phyloP scores from a whole-genome alignment of 2,888 invertebrate species.

The Nebria brevicollis region DNA sequence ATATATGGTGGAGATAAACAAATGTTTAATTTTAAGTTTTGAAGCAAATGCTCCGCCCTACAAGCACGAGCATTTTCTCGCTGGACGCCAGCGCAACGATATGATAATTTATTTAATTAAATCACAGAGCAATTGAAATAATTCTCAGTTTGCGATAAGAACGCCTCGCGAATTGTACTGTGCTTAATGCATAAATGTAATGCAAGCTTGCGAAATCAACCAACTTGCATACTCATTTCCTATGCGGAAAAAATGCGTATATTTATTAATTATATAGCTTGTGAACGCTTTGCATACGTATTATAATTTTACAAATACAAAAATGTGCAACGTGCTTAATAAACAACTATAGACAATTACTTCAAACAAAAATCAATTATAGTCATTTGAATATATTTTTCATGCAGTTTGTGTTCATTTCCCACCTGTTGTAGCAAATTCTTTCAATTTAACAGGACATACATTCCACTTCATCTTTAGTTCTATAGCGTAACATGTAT shows the following conservation, averaged over 20 bases:
- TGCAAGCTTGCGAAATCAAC: conserved; percentile 2
- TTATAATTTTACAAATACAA: neutral
- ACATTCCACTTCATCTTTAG: neutral
- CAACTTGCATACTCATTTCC: conserved; percentile 5
- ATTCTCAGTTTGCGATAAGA: neutral
- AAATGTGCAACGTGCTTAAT: neutral
- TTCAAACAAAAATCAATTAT: neutral
- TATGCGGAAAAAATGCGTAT: conserved; percentile 2
- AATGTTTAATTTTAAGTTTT: neutral
- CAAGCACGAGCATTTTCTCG: neutral
- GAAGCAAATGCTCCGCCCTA: neutral
- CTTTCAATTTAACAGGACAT: neutral
- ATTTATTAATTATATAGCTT: conserved; percentile 30
- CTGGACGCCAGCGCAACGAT: neutral
- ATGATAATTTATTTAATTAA: conserved; percentile 1
- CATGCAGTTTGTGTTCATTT: neutral
- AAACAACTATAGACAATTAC: neutral
- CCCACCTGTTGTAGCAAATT: neutral
- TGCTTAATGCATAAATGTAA: conserved; percentile 13
- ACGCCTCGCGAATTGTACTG: neutral
- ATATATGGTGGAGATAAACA: neutral
- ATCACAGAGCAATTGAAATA: neutral
- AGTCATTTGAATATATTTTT: neutral
- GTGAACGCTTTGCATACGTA: neutral
- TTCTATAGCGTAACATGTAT: neutral